Evolutionary conservation across 2,797 vertebrate genomes (phyloP).

Genomic region (Agapornis canus): DNA sequence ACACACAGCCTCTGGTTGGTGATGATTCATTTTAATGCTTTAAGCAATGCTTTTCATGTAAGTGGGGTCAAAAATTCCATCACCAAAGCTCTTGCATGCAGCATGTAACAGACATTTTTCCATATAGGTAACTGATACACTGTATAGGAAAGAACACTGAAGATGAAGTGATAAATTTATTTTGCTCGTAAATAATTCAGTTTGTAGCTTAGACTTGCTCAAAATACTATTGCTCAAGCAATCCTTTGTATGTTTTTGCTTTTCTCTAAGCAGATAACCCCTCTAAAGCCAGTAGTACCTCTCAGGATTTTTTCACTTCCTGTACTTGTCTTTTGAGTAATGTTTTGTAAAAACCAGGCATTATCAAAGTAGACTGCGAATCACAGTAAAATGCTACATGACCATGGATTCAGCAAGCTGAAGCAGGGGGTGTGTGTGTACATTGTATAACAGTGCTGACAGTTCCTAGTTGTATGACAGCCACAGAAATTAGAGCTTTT

Average conservation of each 20-base stretch:
- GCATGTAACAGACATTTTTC: fast-evolving
- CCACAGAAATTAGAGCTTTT: not conserved
- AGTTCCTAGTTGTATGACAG: not conserved
- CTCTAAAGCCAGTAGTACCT: not conserved
- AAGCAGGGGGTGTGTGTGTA: not conserved
- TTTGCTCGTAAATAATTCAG: not conserved
- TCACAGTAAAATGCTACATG: not conserved
- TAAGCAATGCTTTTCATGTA: not conserved
- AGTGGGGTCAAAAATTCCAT: not conserved
- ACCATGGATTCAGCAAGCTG: not conserved
- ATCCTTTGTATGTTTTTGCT: not conserved
- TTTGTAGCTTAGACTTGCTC: not conserved
- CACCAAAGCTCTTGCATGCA: not conserved
- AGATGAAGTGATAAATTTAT: fast-evolving
- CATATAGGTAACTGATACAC: not conserved
- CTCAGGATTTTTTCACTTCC: not conserved
- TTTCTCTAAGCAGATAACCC: not conserved
- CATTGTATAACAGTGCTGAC: not conserved
- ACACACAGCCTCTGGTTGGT: not conserved
- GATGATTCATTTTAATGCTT: not conserved
- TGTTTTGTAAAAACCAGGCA: not conserved
- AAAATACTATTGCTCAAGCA: not conserved
- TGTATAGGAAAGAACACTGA: not conserved
- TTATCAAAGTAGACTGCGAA: not conserved
- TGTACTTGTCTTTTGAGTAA: not conserved